Conservation (phyloP, 2,888 invertebrate species). For the Carpatolechia fugitivella region DNA sequence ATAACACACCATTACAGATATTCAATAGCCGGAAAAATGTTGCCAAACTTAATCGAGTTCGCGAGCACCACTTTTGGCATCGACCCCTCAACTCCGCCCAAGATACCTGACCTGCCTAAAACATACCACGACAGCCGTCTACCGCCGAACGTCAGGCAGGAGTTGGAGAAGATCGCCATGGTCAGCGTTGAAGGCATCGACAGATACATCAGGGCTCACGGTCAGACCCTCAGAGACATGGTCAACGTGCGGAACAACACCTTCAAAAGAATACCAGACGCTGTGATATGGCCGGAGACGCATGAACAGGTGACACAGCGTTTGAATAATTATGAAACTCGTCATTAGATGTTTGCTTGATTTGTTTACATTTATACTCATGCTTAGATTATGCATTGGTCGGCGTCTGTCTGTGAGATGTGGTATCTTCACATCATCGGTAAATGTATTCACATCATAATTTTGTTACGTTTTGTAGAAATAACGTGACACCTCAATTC, state of each 20-base stretch:
- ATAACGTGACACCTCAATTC: too few species aligned
- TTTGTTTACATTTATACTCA: background rate
- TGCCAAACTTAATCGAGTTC: constrained; percentile 92
- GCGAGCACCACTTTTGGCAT: constrained; percentile 86
- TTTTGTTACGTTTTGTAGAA: too few species aligned
- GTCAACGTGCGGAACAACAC: constrained; percentile 85
- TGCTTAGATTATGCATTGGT: background rate
- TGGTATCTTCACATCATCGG: background rate
- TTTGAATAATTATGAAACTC: background rate
- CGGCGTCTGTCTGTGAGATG: background rate
- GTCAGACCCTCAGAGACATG: constrained; percentile 95
- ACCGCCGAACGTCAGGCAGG: constrained; percentile 79
- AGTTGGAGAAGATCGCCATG: constrained; percentile 66
- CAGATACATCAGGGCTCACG: constrained; percentile 92
- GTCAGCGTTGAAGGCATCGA: constrained; percentile 86
- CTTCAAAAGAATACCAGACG: constrained; percentile 93
- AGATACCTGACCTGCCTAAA: constrained; percentile 77
- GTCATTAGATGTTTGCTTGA: background rate
- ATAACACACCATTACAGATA: too few species aligned
- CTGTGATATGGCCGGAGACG: constrained; percentile 94
- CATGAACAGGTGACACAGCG: constrained; percentile 83
- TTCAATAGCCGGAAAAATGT: constrained; percentile 83
- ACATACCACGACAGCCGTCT: constrained; percentile 84
- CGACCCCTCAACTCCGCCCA: constrained; percentile 63
- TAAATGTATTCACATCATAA: background rate